Percentiles rank a stretch among this genome's conserved stretches.
Conservation (phyloP, 1,140 invertebrate genomes). For the Philopotamus ludificatus region DNA sequence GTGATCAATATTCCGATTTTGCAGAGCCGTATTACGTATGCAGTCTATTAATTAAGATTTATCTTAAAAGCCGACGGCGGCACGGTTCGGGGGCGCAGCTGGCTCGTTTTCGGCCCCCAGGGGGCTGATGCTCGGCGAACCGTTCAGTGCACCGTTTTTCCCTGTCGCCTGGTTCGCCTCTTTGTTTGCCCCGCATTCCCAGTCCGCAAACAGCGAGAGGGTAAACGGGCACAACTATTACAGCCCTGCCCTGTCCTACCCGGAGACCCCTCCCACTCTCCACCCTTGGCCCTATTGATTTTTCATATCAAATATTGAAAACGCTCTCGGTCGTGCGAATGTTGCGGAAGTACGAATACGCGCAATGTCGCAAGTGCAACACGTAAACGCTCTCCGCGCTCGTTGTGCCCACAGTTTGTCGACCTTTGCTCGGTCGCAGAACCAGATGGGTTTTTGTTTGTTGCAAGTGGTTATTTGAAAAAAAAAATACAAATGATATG, state of each 20-base stretch:
- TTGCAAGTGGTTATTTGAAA: background rate
- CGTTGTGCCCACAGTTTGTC: no score
- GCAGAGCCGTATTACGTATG: no score
- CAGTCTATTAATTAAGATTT: conserved; percentile 5
- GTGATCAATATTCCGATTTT: no score
- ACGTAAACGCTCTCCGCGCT: no score
- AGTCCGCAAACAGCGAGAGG: background rate
- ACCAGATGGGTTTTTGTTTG: background rate
- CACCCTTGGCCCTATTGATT: no score
- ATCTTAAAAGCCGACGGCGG: background rate
- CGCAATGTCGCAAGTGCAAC: no score
- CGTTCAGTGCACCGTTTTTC: background rate
- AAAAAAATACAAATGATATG: no score
- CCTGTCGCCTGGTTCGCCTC: background rate
- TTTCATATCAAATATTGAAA: no score
- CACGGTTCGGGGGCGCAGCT: background rate
- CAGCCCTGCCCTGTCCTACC: background rate
- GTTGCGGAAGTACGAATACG: no score
- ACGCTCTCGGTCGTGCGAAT: no score
- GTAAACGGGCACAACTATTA: background rate
- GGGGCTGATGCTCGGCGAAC: background rate
- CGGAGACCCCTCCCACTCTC: no score
- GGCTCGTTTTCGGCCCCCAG: background rate
- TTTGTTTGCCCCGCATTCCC: background rate
- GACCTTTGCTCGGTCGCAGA: background rate